Evolutionary conservation across 2,888 invertebrate genomes (phyloP), one percentile per base, ranked within the genome.

Genomic region (Magallana nippona): DNA sequence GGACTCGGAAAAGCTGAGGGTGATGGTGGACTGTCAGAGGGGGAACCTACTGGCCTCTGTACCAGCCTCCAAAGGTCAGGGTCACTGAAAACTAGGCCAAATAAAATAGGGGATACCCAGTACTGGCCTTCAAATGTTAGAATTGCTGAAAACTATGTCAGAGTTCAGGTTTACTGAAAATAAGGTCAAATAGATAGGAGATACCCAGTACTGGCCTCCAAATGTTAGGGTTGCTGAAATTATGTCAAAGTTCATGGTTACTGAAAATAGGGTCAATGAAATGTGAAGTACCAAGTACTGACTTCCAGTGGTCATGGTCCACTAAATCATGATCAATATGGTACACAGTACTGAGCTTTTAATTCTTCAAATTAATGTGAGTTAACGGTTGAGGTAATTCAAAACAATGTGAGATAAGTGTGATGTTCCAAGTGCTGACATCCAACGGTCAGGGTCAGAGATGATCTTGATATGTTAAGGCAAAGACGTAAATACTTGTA

Each of bases 21-120:
- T 99, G 85, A 97, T 98, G 55, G 98, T 99, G 81, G 98, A 98
- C 94, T 98, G 98, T 57, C 98, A 98, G 94, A 97, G 97, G 10
- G 99, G 99, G 0, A 96, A 97, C 95, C 95, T 98, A 90, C 96
- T 98, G 88, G 97, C 98, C 89, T 98, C 98, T 92, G 97, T 98
- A 44, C 91, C 92, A 58, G 81, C 77, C 13, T 44, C 57, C 17
- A 78, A 60, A 84, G 84, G 84, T 84, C 22, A 27, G 56, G 78
- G 32, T 44, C 32, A 27, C 78, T 44, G 15, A 27, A 32, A 19
- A 17, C 2, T 27, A 17, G 17, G n/a, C n/a, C 22, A 77, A 44
- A 44, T 44, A 44, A n/a, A 44, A 44, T 44, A 8, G 44, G 44
- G 8, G 44, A 44, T 44, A 44, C 89, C 98, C 98, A 92, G 97